A percentile compares a stretch with the other conserved stretches of the same genome.
phyloP scores from a whole-genome alignment of 1,140 invertebrate genomes.

The Calliphora vicina region DNA sequence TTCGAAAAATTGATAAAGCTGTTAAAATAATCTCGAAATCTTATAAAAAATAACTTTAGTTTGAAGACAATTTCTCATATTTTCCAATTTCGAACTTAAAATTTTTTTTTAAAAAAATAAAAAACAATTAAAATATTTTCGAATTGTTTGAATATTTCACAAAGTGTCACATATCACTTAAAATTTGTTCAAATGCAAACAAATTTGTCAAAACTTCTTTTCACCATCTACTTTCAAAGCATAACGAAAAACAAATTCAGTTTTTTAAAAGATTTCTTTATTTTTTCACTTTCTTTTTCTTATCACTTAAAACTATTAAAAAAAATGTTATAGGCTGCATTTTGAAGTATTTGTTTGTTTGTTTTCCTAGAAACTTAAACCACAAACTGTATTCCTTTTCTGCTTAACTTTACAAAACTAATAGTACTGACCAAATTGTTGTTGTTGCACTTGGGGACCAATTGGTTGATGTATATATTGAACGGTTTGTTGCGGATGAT shows the following conservation, averaged over 20 bases:
- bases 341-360: neutral
- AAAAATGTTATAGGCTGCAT: slow-evolving; percentile 1
- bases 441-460: neutral
- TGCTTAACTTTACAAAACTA: neutral
- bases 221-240: no score
- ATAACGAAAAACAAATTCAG: neutral
- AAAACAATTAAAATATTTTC: no score
- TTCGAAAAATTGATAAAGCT: no score
- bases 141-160: no score
- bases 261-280: neutral
- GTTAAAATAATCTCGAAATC: no score
- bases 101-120: no score
- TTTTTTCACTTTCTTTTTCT: neutral
- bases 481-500: neutral
- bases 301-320: neutral
- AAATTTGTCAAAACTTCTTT: no score
- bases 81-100: no score
- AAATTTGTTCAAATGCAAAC: no score
- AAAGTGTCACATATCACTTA: no score
- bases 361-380: neutral
- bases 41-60: no score
- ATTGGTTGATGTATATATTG: slow-evolving; percentile 14
- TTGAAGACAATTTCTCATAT: no score
- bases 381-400: neutral
- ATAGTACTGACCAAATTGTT: slow-evolving; percentile 28